Evolutionary conservation across 2,113 vertebrate species (phyloP), one percentile per base, ranked within the genome.

Genomic region (Amblyopsis rosae): DNA sequence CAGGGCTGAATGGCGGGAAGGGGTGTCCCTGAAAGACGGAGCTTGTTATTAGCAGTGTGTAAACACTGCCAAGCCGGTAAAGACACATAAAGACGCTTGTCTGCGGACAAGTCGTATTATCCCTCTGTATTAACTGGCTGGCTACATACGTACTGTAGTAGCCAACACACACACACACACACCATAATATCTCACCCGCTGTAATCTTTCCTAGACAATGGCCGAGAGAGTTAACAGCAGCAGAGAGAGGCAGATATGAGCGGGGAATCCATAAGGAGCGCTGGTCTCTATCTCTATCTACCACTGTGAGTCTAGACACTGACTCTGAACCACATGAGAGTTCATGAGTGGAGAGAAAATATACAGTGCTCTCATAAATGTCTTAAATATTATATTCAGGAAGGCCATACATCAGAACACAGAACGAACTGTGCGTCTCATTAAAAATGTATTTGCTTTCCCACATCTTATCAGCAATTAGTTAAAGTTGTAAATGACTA

Each of bases 51-150:
- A 91, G 12, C 88, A 86, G 86, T 90, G 87, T 93, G 91, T 92
- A 93, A 93, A 93, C 91, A 93, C 80, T 90, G 90, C 90, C 89
- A 91, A 92, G 90, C 89, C 89, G 81, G 87, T 93, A 90, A 90
- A 86, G 93, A 92, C 90, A 84, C 88, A 92, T 91, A 91, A 92
- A 91, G 89, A 92, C 80, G 86, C 72, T 26, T 77, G 88, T 79
- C 87, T 88, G 83, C 81, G 86, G 86, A 91, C 81, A 90, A 82
- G 81, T 90, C 77, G 82, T 80, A 89, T 93, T 91, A 92, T 90
- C 88, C 87, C 90, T 82, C 84, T 87, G 88, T 90, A 90, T 93
- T 91, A 91, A 87, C 84, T 82, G 83, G 76, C 80, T 78, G 6
- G 81, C 83, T 85, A 88, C 89, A 91, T 86, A 86, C 84, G 80